Evolutionary conservation across 2,797 vertebrate species (phyloP).

Genomic region (Taenioides sp.): DNA sequence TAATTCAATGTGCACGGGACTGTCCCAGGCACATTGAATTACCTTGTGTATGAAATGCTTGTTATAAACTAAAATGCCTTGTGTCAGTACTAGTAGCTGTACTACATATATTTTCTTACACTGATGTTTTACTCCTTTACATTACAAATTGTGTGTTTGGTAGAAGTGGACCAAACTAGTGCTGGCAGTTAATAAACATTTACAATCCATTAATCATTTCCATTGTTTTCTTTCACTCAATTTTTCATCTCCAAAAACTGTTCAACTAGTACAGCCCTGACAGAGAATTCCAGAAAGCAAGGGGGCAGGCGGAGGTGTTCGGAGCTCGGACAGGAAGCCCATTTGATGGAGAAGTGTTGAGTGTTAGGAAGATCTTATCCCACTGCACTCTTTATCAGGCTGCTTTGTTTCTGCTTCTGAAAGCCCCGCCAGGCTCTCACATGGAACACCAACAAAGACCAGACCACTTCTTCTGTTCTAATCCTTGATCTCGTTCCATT

Average conservation of each 20-base stretch:
- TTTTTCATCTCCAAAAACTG: not conserved
- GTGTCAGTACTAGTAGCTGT: too few species aligned
- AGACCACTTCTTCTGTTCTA: slow-evolving; percentile 50
- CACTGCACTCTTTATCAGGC: slow-evolving; percentile 61
- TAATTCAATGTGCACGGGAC: too few species aligned
- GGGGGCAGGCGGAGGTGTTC: slow-evolving; percentile 29
- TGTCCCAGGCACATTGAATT: too few species aligned
- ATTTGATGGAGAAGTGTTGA: slow-evolving; percentile 67
- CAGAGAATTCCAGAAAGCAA: slow-evolving; percentile 16
- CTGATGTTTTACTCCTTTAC: not conserved
- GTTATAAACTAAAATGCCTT: too few species aligned
- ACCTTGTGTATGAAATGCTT: too few species aligned
- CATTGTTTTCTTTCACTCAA: slow-evolving; percentile 5
- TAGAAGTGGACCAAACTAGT: not conserved
- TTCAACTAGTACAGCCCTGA: not conserved
- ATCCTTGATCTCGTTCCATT: slow-evolving; percentile 41
- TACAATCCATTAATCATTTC: not conserved
- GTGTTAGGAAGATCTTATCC: slow-evolving; percentile 62
- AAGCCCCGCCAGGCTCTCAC: slow-evolving; percentile 39
- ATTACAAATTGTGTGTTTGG: not conserved
- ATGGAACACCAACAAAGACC: slow-evolving; percentile 65
- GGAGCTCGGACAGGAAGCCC: slow-evolving; percentile 44
- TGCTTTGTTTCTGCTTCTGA: slow-evolving; percentile 66
- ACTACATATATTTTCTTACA: not conserved
- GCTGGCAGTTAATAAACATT: not conserved